phyloP scores from a whole-genome alignment of 2,113 vertebrate species.

The Urocynchramus pylzowi region DNA sequence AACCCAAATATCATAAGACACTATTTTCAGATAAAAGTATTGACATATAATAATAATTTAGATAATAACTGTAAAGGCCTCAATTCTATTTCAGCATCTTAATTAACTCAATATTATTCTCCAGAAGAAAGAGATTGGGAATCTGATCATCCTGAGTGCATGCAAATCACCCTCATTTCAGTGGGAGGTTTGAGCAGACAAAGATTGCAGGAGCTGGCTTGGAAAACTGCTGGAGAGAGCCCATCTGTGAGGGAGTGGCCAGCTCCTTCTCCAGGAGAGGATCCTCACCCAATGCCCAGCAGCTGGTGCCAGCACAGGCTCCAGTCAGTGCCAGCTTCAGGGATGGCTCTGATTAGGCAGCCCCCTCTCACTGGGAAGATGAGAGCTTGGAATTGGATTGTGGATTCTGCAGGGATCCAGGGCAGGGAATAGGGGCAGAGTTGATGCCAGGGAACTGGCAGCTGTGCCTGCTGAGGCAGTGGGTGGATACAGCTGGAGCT shows the following conservation, averaged over 20 bases:
- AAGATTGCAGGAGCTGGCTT: background rate
- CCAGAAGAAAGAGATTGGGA: background rate
- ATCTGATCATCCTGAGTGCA: background rate
- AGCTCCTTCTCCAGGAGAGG: background rate
- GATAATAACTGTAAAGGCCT: background rate
- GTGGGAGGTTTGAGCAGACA: background rate
- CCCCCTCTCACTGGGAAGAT: rapidly evolving
- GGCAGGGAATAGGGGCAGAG: background rate
- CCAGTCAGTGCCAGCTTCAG: background rate
- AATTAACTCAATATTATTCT: background rate
- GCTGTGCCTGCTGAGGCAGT: background rate
- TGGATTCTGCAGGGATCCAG: background rate
- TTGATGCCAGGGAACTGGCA: background rate
- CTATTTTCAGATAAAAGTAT: background rate
- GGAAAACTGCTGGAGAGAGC: background rate
- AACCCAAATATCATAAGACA: background rate
- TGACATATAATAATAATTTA: background rate
- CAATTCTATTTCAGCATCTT: background rate
- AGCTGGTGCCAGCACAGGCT: background rate
- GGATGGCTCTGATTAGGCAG: background rate
- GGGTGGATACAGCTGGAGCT: background rate
- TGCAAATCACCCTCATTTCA: background rate
- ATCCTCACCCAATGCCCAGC: background rate
- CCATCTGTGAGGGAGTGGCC: background rate
- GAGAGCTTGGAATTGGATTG: background rate